A percentile compares a stretch with the other conserved stretches of the same genome.
phyloP scores from a whole-genome alignment of 2,888 invertebrate species.

The Cryptops parisi region DNA sequence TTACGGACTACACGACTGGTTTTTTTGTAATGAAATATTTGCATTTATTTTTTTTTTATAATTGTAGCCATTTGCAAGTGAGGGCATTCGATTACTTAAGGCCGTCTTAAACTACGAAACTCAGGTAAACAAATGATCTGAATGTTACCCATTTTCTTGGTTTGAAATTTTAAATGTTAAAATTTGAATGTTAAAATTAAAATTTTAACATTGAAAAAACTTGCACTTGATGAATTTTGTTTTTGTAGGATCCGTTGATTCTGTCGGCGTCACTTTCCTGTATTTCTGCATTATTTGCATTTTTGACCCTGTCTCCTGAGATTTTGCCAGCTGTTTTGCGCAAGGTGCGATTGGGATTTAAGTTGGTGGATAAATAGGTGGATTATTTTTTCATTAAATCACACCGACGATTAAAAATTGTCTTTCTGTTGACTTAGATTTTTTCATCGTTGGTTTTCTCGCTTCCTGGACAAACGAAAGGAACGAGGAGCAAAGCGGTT shows the following conservation, averaged over 20 bases:
- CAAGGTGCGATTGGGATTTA: conserved; percentile 44
- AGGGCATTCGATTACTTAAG: conserved; percentile 58
- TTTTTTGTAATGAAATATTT: too few relatives aligned
- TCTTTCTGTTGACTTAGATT: conserved; percentile 36
- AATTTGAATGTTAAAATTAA: too few relatives aligned
- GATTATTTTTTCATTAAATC: not conserved
- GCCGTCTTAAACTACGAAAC: conserved; percentile 61
- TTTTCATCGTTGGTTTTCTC: conserved; percentile 67
- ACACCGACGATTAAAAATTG: too few relatives aligned
- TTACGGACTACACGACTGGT: too few relatives aligned
- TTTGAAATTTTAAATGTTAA: too few relatives aligned
- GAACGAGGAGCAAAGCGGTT: conserved; percentile 52
- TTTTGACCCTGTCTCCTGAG: conserved; percentile 69
- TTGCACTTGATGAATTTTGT: conserved; percentile 18
- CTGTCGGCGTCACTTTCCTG: conserved; percentile 74
- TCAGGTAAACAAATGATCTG: too few relatives aligned
- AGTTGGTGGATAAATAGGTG: too few relatives aligned
- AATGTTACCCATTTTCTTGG: too few relatives aligned
- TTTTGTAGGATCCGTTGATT: conserved; percentile 51
- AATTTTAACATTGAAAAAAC: too few relatives aligned
- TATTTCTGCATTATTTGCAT: conserved; percentile 80
- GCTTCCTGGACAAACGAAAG: conserved; percentile 48
- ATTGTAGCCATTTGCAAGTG: conserved; percentile 26
- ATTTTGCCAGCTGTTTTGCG: conserved; percentile 65
- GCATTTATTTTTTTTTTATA: too few relatives aligned